Percentiles rank a stretch among this genome's conserved stretches.
Evolutionary conservation across 2,888 invertebrate species (phyloP).

Genomic region (Emmelina monodactyla): DNA sequence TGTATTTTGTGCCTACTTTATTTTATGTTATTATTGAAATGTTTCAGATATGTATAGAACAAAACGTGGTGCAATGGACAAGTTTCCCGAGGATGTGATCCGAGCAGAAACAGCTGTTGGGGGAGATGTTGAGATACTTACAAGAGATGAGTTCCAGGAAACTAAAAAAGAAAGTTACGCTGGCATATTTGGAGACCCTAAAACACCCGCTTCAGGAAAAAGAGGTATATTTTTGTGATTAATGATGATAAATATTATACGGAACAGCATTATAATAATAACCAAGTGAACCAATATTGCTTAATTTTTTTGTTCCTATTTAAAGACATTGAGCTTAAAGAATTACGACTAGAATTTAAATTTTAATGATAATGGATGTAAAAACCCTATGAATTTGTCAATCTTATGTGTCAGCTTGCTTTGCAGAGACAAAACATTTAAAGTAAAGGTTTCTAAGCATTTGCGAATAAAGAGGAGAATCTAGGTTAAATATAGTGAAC

Average conservation of each 20-base stretch:
- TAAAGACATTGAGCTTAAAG: no score
- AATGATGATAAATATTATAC: constrained; percentile 7
- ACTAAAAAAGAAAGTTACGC: constrained; percentile 52
- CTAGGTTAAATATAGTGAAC: no score
- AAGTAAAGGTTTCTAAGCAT: no score
- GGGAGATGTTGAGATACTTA: constrained; percentile 75
- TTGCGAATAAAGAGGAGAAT: no score
- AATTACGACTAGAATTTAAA: no score
- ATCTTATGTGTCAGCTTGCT: no score
- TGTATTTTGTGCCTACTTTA: constrained; percentile 4
- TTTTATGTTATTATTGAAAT: constrained; percentile 10
- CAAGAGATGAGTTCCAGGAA: constrained; percentile 62
- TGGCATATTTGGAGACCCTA: constrained; percentile 50
- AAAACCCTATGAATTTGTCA: no score
- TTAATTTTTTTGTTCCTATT: no score
- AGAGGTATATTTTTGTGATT: constrained; percentile 26
- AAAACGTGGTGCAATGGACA: constrained; percentile 75
- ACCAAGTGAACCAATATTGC: no score
- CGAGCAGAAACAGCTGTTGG: constrained; percentile 76
- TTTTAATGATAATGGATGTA: no score
- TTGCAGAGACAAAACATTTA: no score
- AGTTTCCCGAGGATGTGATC: constrained; percentile 80
- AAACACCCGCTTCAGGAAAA: constrained; percentile 32
- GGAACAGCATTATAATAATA: no score
- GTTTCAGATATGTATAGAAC: constrained; percentile 68